These are phyloP conservation scores for Cylloceria caligata DNA, from an alignment of 2,888 invertebrate genomes.

Conservation along the genomic window DNA sequence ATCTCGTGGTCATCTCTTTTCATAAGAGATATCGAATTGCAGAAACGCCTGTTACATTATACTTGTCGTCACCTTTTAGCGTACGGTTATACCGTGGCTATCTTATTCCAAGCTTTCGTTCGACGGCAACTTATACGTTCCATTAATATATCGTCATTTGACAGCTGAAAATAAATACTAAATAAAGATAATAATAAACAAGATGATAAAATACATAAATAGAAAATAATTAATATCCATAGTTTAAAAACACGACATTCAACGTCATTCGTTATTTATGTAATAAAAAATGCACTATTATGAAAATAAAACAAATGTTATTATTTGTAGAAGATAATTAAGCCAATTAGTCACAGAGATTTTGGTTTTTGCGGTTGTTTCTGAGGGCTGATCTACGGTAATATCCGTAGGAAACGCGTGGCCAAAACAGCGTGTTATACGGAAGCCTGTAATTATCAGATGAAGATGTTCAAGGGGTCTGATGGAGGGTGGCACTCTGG, in stretches of 20 bases:
- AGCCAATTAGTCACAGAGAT: conserved; percentile 32
- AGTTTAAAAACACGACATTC: no score
- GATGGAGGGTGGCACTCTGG: conserved; percentile 37
- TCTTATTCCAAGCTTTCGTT: conserved; percentile 39
- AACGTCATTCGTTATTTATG: neutral
- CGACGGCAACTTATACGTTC: conserved; percentile 3
- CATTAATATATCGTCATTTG: conserved; percentile 21
- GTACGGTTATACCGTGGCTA: conserved; percentile 11
- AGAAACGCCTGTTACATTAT: conserved; percentile 64
- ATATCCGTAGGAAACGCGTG: conserved; percentile 32
- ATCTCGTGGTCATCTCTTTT: conserved; percentile 56
- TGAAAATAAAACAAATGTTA: neutral
- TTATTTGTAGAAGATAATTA: neutral
- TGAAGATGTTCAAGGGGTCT: conserved; percentile 67
- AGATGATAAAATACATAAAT: neutral
- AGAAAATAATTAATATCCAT: neutral
- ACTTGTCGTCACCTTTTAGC: conserved; percentile 55
- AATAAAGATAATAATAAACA: neutral
- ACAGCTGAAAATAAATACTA: neutral
- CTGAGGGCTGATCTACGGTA: neutral
- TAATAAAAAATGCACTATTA: neutral
- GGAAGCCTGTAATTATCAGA: conserved; percentile 71
- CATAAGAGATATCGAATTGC: conserved; percentile 73
- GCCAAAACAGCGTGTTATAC: conserved; percentile 37
- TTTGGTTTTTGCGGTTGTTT: conserved; percentile 12